phyloP scores from a whole-genome alignment of 2,113 vertebrate species.

The Cercocebus atys region DNA sequence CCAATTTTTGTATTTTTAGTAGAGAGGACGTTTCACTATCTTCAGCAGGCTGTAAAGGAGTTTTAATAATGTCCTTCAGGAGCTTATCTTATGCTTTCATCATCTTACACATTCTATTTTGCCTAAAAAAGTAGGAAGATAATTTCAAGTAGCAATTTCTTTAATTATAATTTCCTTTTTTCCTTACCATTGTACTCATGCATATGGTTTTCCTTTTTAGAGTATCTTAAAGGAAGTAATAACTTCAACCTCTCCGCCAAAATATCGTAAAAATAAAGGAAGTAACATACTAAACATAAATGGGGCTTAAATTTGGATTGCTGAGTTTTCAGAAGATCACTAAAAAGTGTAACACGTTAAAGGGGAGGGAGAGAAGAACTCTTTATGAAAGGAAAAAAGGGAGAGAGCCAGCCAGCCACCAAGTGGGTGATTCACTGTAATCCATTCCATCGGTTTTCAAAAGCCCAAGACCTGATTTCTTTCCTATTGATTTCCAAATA shows the following conservation, averaged over 20 bases:
- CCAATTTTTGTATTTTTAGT: too few species aligned
- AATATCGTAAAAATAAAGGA: slow-evolving; percentile 11
- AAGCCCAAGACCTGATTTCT: slow-evolving; percentile 13
- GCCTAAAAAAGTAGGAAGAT: slow-evolving; percentile 28
- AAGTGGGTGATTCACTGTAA: background rate
- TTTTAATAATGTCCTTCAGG: slow-evolving; percentile 4
- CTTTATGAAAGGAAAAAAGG: background rate
- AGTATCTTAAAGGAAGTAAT: background rate
- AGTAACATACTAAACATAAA: slow-evolving; percentile 2
- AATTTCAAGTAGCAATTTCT: slow-evolving; percentile 3
- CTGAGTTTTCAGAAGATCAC: background rate
- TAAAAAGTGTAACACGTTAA: background rate
- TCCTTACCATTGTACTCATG: background rate
- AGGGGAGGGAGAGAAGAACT: background rate
- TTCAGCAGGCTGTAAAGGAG: background rate
- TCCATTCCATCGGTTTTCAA: background rate
- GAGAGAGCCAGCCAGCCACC: background rate
- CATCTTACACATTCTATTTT: background rate
- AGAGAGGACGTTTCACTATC: too few species aligned
- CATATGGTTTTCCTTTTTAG: background rate
- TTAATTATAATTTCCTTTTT: background rate
- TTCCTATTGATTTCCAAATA: background rate
- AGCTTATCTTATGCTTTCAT: slow-evolving; percentile 7
- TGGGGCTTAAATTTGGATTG: background rate
- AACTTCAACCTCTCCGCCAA: slow-evolving; percentile 22